Evolutionary conservation across 2,113 vertebrate species (phyloP), one percentile per base, ranked within the genome.

Genomic region (Leptosomus discolor): DNA sequence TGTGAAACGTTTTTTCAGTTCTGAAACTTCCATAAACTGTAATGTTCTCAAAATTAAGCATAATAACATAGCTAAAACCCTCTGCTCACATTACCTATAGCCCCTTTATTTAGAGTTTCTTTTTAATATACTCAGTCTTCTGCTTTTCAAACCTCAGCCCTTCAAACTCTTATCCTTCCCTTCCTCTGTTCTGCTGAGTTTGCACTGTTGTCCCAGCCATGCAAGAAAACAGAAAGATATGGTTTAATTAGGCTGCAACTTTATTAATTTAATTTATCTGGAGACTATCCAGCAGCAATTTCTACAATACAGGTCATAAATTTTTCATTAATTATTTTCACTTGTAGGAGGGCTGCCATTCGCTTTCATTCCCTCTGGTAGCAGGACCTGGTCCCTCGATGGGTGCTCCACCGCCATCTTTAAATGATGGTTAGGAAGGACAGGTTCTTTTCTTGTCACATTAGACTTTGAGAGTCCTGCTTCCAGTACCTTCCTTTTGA

Each of bases 241-340:
- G 65, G 77, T 81, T 97, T 95, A 96, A 94, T 96, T 95, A 95
- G 53, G 80, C 69, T 93, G 69, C 67, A 92, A 83, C 50, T 96
- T 95, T 97, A 92, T 96, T 95, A 96, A 96, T 94, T 96, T 96
- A 93, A 96, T 96, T 95, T 92, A 89, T 96, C 93, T 94, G 76
- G 90, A 94, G 93, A 96, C 85, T 75, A 95, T 96, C 90, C 92
- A 95, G 77, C 81, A 94, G 87, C 61, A 94, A 70, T 91, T 96
- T 92, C 80, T 82, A 51, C 73, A 81, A 51, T 92, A 90, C 36
- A 95, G 90, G 80, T 94, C 86, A 95, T 96, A 96, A 92, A 92
- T 95, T 95, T 89, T 97, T 96, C 86, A 94, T 96, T 96, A 94
- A 90, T 91, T 91, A 92, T 97, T 96, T 97, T 92, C 60, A n/a